Evolutionary conservation across 2,113 vertebrate species (phyloP).

Genomic region (Pollimyrus isidori): DNA sequence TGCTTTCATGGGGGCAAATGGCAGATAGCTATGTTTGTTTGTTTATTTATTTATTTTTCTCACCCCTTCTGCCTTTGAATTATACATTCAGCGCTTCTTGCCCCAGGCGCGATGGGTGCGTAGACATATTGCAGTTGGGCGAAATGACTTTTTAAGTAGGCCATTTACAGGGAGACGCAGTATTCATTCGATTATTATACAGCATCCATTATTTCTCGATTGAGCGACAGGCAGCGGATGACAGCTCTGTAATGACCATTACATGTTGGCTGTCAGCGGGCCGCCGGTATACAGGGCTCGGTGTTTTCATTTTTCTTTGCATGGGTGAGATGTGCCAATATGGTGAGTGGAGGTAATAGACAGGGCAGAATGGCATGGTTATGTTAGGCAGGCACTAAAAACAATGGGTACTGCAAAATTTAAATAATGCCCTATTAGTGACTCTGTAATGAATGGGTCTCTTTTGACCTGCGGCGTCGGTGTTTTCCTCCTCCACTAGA

Average conservation of each 20-base stretch:
- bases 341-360: constrained; percentile 56
- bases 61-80: constrained; percentile 44
- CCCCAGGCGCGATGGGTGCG: constrained; percentile 53
- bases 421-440: constrained; percentile 65
- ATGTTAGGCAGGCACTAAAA: constrained; percentile 58
- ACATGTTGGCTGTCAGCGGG: constrained; percentile 44
- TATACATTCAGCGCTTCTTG: constrained; percentile 57
- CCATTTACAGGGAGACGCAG: constrained; percentile 62
- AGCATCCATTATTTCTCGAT: constrained; percentile 52
- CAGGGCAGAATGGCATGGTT: constrained; percentile 53
- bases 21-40: constrained; percentile 39
- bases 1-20: constrained; percentile 19
- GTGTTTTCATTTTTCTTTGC: constrained; percentile 56
- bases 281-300: constrained; percentile 44
- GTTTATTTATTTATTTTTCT: not conserved
- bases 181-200: constrained; percentile 70
- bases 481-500: not conserved
- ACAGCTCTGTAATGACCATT: constrained; percentile 56
- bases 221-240: constrained; percentile 43
- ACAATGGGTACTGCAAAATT: constrained; percentile 57
- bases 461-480: constrained; percentile 37
- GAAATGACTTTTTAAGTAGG: constrained; percentile 65
- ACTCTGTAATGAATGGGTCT: constrained; percentile 45
- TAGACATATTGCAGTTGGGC: constrained; percentile 47
- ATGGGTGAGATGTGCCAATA: constrained; percentile 48